phyloP scores from a whole-genome alignment of 2,888 invertebrate genomes.

The Macaria notata region DNA sequence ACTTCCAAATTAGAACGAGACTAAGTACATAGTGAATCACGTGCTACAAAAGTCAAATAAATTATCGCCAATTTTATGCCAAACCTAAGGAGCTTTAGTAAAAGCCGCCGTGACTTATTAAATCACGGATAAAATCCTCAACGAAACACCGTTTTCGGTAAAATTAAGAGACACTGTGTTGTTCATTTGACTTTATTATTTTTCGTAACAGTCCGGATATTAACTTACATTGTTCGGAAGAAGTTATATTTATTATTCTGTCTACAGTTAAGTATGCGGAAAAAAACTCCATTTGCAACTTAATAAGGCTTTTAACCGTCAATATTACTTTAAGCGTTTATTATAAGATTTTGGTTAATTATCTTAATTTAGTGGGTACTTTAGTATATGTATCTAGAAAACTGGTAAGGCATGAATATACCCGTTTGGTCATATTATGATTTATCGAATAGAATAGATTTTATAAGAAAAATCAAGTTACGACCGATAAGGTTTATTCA shows the following conservation, averaged over 20 bases:
- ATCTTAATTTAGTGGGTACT: constrained; percentile 4
- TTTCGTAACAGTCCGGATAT: constrained; percentile 70
- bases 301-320: constrained; percentile 25
- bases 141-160: constrained; percentile 41
- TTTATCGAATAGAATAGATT: too few relatives aligned
- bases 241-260: constrained; percentile 47
- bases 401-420: not conserved
- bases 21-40: too few relatives aligned
- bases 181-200: constrained; percentile 59
- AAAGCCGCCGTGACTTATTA: constrained; percentile 49
- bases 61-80: not conserved
- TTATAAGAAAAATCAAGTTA: too few relatives aligned
- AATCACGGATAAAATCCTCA: constrained; percentile 48
- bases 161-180: constrained; percentile 51
- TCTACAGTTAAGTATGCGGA: constrained; percentile 56
- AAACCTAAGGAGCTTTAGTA: constrained; percentile 39
- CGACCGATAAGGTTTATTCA: too few relatives aligned
- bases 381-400: constrained; percentile 9
- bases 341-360: constrained; percentile 3
- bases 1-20: too few relatives aligned
- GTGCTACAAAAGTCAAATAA: too few relatives aligned
- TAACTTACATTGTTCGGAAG: constrained; percentile 65
- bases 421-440: too few relatives aligned
- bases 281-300: constrained; percentile 52
- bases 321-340: constrained; percentile 2